phyloP scores from a whole-genome alignment of 2,888 invertebrate genomes.

The Zaprionus lineosus region DNA sequence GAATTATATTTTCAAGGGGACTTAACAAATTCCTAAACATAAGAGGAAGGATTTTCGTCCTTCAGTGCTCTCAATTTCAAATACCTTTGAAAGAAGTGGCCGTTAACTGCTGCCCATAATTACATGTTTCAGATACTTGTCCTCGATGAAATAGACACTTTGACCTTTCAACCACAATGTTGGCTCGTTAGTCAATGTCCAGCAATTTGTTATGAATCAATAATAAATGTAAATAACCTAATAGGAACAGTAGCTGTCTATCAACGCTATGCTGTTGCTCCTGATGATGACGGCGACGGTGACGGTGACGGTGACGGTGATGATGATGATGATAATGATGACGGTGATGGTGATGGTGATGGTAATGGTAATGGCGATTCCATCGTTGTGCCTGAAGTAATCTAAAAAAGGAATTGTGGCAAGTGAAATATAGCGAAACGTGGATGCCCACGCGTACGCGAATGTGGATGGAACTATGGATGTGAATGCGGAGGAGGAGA shows the following conservation, averaged over 20 bases:
- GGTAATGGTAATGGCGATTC: no score
- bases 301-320: constrained; percentile 21
- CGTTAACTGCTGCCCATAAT: no score
- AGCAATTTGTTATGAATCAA: constrained; percentile 71
- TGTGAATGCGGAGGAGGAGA: no score
- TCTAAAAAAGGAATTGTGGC: constrained; percentile 40
- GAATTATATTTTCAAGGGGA: no score
- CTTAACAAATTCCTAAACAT: no score
- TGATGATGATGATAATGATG: constrained; percentile 24
- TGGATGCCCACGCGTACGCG: no score
- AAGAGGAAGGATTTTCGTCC: no score
- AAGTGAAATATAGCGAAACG: constrained; percentile 73
- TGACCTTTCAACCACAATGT: constrained; percentile 71
- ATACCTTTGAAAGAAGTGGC: constrained; percentile 9
- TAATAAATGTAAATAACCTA: constrained; percentile 74
- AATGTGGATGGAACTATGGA: no score
- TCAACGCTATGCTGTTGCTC: constrained; percentile 10
- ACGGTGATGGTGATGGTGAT: neutral
- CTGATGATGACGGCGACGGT: neutral
- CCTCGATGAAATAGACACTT: constrained; percentile 36
- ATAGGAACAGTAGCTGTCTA: constrained; percentile 31
- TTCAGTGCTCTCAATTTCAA: no score
- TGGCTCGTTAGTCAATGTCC: constrained; percentile 68
- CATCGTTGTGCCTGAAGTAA: constrained; percentile 38
- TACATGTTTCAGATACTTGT: no score